A percentile compares a stretch with the other conserved stretches of the same genome.
Conservation (phyloP, 2,888 invertebrate species). For the Melanophora roralis region DNA sequence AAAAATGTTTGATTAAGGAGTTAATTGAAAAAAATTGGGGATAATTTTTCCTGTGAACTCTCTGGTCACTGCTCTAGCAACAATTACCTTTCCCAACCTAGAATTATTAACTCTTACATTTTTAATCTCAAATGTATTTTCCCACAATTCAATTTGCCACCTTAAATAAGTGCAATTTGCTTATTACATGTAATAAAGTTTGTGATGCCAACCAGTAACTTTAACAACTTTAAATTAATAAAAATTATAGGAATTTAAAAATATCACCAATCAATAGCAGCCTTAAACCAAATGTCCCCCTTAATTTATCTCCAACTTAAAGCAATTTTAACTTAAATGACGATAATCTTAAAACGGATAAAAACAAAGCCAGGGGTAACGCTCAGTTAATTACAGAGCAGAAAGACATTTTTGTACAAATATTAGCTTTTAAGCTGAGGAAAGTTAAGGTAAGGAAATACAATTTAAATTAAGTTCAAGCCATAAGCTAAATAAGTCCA, state of each 20-base stretch:
- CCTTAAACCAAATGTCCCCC: too few relatives aligned
- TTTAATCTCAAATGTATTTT: background rate
- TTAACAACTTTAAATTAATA: slow-evolving; percentile 42
- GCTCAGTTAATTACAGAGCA: slow-evolving; percentile 24
- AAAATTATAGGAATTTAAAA: slow-evolving; percentile 53
- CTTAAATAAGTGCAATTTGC: slow-evolving; percentile 18
- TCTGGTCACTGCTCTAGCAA: too few relatives aligned
- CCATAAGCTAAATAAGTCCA: background rate
- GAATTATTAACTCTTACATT: background rate
- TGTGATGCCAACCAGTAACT: slow-evolving; percentile 10
- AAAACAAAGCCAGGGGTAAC: slow-evolving; percentile 46
- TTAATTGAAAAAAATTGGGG: too few relatives aligned
- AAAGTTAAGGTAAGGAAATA: background rate
- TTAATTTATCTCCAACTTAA: too few relatives aligned
- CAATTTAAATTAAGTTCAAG: background rate
- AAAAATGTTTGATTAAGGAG: too few relatives aligned
- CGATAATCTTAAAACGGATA: slow-evolving; percentile 37
- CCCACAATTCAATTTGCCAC: slow-evolving; percentile 14
- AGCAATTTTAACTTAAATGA: slow-evolving; percentile 14
- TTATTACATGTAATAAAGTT: slow-evolving; percentile 43
- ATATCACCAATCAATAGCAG: slow-evolving; percentile 14
- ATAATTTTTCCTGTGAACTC: too few relatives aligned
- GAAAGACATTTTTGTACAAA: slow-evolving; percentile 13
- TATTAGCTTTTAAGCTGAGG: slow-evolving; percentile 14
- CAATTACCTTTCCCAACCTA: too few relatives aligned